Conservation (phyloP, 1,140 invertebrate species). For the Stegodyphus mimosarum region DNA sequence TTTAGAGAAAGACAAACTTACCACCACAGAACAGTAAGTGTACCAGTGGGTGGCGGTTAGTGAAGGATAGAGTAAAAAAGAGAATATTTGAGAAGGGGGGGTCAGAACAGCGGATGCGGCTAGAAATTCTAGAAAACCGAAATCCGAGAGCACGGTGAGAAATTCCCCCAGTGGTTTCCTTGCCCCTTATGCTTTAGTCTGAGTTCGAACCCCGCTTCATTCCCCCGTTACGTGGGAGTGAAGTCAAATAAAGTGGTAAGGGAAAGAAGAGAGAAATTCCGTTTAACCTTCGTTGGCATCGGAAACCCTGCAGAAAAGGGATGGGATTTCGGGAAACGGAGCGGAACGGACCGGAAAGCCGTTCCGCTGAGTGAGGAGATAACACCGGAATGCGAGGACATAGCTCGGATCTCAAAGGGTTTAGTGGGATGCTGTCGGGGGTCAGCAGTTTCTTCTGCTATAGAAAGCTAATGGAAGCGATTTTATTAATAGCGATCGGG, state of each 20-base stretch:
- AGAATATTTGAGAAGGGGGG: no score
- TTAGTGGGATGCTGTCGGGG: no score
- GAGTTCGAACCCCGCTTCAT: not conserved
- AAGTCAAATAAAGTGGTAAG: conserved; percentile 38
- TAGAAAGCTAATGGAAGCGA: no score
- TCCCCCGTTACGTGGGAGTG: not conserved
- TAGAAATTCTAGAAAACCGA: conserved; percentile 18
- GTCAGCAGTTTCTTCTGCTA: no score
- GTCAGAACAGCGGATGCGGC: not conserved
- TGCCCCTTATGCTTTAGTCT: no score
- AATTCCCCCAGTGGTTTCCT: conserved; percentile 29
- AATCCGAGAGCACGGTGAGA: conserved; percentile 37
- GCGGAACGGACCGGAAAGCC: conserved; percentile 52
- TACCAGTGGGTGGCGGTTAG: no score
- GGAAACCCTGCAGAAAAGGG: not conserved
- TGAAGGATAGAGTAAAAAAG: no score
- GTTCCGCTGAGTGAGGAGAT: not conserved
- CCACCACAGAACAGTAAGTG: no score
- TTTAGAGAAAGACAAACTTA: no score
- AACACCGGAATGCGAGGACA: not conserved
- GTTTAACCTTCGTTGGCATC: conserved; percentile 35
- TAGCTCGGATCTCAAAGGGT: no score
- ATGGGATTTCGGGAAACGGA: conserved; percentile 29
- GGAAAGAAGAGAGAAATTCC: conserved; percentile 21
- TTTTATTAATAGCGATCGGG: no score